Evolutionary conservation across 2,113 vertebrate species (phyloP).

Genomic region (Philantomba maxwellii): DNA sequence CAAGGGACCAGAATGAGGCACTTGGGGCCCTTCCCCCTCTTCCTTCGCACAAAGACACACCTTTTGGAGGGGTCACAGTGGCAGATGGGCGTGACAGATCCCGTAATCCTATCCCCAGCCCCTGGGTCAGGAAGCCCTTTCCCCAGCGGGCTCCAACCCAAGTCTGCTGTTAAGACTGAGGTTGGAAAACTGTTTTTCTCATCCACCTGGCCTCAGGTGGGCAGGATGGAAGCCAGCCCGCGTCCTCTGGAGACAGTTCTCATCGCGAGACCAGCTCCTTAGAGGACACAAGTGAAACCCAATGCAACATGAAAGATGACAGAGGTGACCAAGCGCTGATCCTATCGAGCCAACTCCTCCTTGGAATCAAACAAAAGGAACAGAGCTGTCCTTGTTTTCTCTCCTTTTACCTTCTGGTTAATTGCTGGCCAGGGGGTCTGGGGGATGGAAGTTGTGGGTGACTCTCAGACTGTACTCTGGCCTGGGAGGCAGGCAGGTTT

Average conservation of each 20-base stretch:
- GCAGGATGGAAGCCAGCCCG: neutral
- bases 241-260: neutral
- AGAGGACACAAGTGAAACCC: constrained; percentile 29
- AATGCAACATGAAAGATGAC: constrained; percentile 21
- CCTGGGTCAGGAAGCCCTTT: neutral
- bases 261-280: neutral
- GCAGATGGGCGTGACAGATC: constrained; percentile 17
- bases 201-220: constrained; percentile 19
- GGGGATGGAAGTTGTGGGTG: too few species aligned
- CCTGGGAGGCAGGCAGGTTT: neutral
- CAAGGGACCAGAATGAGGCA: neutral
- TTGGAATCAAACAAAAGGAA: constrained; percentile 5
- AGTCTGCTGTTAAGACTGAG: neutral
- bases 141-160: neutral
- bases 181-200: constrained; percentile 33
- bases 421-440: neutral
- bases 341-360: neutral
- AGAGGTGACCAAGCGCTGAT: neutral
- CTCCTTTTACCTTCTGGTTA: neutral
- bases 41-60: constrained; percentile 8
- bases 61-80: neutral
- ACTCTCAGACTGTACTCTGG: neutral
- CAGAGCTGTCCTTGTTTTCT: neutral
- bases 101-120: constrained; percentile 2
- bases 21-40: neutral